Evolutionary conservation across 2,888 invertebrate species (phyloP), one percentile per base, ranked within the genome.

Genomic region (Taphrorychus bicolor): DNA sequence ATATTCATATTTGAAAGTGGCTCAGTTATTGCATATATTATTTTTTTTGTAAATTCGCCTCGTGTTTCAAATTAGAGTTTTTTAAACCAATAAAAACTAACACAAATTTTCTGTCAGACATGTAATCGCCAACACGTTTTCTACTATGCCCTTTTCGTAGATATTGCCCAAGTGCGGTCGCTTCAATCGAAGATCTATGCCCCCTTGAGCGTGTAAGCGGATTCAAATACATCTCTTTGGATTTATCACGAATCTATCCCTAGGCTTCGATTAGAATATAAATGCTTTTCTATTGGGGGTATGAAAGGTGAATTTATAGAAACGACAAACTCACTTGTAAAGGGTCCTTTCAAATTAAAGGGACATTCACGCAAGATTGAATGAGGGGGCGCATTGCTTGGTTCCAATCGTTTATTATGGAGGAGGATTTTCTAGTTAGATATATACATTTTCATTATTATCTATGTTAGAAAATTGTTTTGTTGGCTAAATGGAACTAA

Each of bases 251-350:
- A 45, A 17, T 45, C 18, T 18, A 32, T 32, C 32, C 32, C 32
- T 9, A 45, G 18, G 14, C 18, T 45, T 45, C 45, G 45, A 45
- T 45, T 45, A 45, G 45, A 45, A 45, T 45, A 45, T 45, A 45
- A 32, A 45, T 45, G 45, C 45, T 17, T 45, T 45, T 45, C 18
- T 16, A n/a, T 45, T 14, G 45, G 11, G 45, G 14, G 7, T 45
- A 14, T 45, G 18, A 45, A 45, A 45, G 45, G 45, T 45, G 45
- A 14, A 45, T 45, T 16, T 45, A 45, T 45, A 17, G 9, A 18
- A n/a, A 45, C 18, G 45, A 45, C 45, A 45, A 32, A 32, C 1
- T 11, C 32, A 32, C 32, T 11, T 32, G 32, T 32, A 32, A 7
- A 32, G 32, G 11, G 32, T 32, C 3, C 32, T 32, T 32, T 32